These are phyloP conservation scores for Camponotus pennsylvanicus DNA, from an alignment of 1,140 invertebrate genomes.

Conservation along the genomic window DNA sequence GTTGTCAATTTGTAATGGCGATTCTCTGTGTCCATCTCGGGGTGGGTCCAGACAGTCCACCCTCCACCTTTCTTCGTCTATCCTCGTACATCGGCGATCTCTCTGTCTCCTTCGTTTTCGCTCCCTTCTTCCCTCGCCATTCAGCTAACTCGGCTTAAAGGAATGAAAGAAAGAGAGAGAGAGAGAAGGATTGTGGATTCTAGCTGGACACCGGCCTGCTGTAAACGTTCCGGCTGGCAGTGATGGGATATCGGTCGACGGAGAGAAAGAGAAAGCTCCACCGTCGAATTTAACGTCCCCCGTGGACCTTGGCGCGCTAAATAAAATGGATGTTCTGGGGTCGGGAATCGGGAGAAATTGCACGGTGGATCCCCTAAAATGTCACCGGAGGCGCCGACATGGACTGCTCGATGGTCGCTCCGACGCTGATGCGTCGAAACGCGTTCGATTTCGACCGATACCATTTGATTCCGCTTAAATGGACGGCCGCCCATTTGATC, in stretches of 20 bases:
- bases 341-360: slow-evolving; percentile 85
- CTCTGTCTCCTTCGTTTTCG: slow-evolving; percentile 56
- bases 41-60: slow-evolving; percentile 75
- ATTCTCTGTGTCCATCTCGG: slow-evolving; percentile 85
- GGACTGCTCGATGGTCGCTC: slow-evolving; percentile 36
- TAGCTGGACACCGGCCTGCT: slow-evolving; percentile 67
- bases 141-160: slow-evolving; percentile 58
- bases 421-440: slow-evolving; percentile 51
- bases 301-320: slow-evolving; percentile 78
- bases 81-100: slow-evolving; percentile 62
- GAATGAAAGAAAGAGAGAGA: slow-evolving; percentile 16
- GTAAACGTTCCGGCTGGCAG: slow-evolving; percentile 71
- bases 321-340: slow-evolving; percentile 85
- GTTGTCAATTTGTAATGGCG: slow-evolving; percentile 88
- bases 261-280: slow-evolving; percentile 69
- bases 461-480: slow-evolving; percentile 41
- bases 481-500: slow-evolving; percentile 20
- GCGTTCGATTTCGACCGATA: slow-evolving; percentile 40
- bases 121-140: slow-evolving; percentile 39
- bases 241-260: slow-evolving; percentile 74
- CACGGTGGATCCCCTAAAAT: slow-evolving; percentile 68
- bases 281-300: slow-evolving; percentile 78
- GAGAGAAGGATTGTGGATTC: slow-evolving; percentile 38
- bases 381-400: slow-evolving; percentile 63
- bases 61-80: slow-evolving; percentile 61